A percentile compares a stretch with the other conserved stretches of the same genome.
Evolutionary conservation across 2,113 vertebrate species (phyloP).

Genomic region (Antigone vipio): DNA sequence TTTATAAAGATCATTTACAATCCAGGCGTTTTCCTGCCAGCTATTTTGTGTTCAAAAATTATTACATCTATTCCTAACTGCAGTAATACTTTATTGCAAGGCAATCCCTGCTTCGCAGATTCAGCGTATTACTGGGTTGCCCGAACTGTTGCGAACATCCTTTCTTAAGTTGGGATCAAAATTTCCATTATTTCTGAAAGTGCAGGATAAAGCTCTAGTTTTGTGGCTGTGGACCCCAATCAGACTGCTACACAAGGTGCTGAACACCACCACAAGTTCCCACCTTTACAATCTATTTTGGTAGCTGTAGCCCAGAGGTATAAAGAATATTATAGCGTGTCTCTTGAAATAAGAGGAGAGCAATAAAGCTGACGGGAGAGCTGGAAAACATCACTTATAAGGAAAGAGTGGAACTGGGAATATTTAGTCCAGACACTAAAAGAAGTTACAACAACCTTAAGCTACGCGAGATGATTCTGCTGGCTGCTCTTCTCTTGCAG

Average conservation of each 20-base stretch:
- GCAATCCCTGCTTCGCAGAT: neutral
- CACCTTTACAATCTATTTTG: neutral
- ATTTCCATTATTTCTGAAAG: neutral
- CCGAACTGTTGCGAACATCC: neutral
- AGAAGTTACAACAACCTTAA: neutral
- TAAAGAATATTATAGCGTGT: neutral
- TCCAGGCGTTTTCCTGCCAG: neutral
- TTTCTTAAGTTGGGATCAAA: neutral
- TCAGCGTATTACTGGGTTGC: neutral
- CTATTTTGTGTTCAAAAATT: neutral
- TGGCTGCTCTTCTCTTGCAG: neutral
- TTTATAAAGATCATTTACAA: neutral
- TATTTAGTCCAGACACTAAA: neutral
- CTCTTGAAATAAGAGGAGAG: neutral
- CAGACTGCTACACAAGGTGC: neutral
- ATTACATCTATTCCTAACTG: neutral
- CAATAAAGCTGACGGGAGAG: neutral
- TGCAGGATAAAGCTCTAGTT: neutral
- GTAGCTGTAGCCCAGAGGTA: neutral
- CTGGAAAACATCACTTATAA: neutral
- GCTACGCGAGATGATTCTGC: accelerated
- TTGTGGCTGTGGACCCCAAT: neutral
- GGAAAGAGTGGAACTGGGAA: neutral
- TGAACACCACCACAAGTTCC: neutral
- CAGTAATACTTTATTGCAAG: neutral